phyloP scores from a whole-genome alignment of 2,888 invertebrate genomes.

The Plebejus argus region DNA sequence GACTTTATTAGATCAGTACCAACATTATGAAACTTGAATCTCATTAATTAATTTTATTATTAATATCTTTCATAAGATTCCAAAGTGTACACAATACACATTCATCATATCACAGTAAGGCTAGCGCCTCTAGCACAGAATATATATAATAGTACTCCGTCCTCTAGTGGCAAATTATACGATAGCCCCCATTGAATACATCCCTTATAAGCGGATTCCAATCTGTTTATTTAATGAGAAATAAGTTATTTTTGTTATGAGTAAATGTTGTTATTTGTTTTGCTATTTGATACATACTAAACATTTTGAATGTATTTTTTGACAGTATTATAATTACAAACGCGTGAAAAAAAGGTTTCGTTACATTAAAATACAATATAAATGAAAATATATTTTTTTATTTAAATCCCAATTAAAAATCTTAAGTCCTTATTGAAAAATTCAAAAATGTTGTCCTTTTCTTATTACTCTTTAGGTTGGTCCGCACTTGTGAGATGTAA shows the following conservation, averaged over 20 bases:
- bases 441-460: neutral
- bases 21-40: too few relatives aligned
- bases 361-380: neutral
- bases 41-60: too few relatives aligned
- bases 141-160: too few relatives aligned
- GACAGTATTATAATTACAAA: neutral
- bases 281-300: neutral
- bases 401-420: constrained; percentile 21
- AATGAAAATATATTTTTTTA: constrained; percentile 23
- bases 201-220: neutral
- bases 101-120: too few relatives aligned
- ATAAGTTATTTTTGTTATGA: neutral
- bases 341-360: neutral
- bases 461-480: constrained; percentile 66
- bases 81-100: too few relatives aligned
- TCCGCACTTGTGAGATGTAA: constrained; percentile 77
- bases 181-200: neutral
- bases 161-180: too few relatives aligned
- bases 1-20: too few relatives aligned
- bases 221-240: neutral
- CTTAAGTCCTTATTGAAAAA: neutral
- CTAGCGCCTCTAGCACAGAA: too few relatives aligned
- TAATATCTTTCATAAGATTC: too few relatives aligned
- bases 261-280: neutral
- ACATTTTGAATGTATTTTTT: neutral